Percentiles rank a stretch among this genome's conserved stretches.
phyloP scores from a whole-genome alignment of 2,888 invertebrate genomes.

The Ditylenchus weischeri region DNA sequence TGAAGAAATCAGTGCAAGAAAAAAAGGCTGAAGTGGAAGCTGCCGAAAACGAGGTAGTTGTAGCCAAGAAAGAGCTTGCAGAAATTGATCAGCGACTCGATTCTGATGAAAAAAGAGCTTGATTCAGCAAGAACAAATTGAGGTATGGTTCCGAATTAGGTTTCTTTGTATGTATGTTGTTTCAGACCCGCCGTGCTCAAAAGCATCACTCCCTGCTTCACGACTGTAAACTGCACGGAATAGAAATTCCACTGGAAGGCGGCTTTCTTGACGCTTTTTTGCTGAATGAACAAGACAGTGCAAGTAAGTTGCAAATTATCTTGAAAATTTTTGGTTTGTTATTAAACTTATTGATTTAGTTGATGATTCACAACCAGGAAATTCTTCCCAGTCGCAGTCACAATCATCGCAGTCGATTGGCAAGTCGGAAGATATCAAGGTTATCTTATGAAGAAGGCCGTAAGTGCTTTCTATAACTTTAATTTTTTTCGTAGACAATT shows the following conservation, averaged over 20 bases:
- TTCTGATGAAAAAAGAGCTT: slow-evolving; percentile 42
- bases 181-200: slow-evolving; percentile 69
- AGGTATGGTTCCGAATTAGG: background rate
- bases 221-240: slow-evolving; percentile 95
- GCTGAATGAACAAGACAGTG: slow-evolving; percentile 53
- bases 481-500: too few species aligned
- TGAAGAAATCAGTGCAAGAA: slow-evolving; percentile 38
- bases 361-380: slow-evolving; percentile 27
- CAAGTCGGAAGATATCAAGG: slow-evolving; percentile 70
- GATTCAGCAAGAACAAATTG: slow-evolving; percentile 62
- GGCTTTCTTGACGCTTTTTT: slow-evolving; percentile 90
- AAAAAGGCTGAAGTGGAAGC: slow-evolving; percentile 38
- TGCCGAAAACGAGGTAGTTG: slow-evolving; percentile 44
- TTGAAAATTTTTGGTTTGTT: background rate
- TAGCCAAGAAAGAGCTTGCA: slow-evolving; percentile 45
- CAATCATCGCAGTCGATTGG: slow-evolving; percentile 49
- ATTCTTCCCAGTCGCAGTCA: slow-evolving; percentile 16
- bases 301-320: slow-evolving; percentile 9
- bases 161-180: background rate
- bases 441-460: slow-evolving; percentile 68
- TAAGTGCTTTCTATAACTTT: background rate
- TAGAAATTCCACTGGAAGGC: slow-evolving; percentile 80
- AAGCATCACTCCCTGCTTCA: slow-evolving; percentile 86
- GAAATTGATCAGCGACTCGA: slow-evolving; percentile 40
- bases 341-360: slow-evolving; percentile 9